These are phyloP conservation scores for Crenuchus spilurus DNA, from an alignment of 2,797 vertebrate species.

Conservation along the genomic window DNA sequence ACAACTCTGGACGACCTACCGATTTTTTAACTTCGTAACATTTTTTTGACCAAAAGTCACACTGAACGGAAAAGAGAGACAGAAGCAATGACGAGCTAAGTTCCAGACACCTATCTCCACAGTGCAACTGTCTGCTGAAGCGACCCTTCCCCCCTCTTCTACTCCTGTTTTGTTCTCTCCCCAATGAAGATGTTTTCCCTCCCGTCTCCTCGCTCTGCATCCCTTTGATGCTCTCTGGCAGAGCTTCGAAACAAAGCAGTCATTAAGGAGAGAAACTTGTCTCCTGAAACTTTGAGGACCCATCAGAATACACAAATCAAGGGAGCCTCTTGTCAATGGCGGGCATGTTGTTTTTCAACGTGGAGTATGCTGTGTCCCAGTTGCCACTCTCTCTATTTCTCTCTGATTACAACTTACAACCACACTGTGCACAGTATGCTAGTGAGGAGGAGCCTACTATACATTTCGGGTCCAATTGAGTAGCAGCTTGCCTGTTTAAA, in stretches of 20 bases:
- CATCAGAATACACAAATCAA: slow-evolving; percentile 53
- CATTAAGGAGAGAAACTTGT: slow-evolving; percentile 59
- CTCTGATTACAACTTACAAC: slow-evolving; percentile 43
- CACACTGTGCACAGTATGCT: slow-evolving; percentile 16
- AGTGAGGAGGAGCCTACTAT: slow-evolving; percentile 6
- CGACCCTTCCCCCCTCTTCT: neutral
- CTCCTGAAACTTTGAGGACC: slow-evolving; percentile 53
- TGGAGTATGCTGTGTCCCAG: slow-evolving; percentile 27
- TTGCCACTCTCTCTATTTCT: slow-evolving; percentile 37
- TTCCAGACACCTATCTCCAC: slow-evolving; percentile 2
- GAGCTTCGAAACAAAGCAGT: slow-evolving; percentile 54
- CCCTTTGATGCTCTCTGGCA: slow-evolving; percentile 50
- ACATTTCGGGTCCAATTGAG: slow-evolving; percentile 35
- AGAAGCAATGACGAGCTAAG: slow-evolving; percentile 31
- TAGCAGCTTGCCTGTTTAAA: slow-evolving; percentile 41
- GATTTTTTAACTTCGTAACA: neutral
- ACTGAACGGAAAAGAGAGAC: neutral
- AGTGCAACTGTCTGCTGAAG: slow-evolving; percentile 33
- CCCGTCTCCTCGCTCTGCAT: slow-evolving; percentile 30
- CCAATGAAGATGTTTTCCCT: slow-evolving; percentile 42
- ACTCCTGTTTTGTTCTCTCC: slow-evolving; percentile 25
- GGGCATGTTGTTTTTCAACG: slow-evolving; percentile 30
- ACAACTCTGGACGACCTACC: neutral
- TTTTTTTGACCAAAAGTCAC: neutral
- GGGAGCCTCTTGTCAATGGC: slow-evolving; percentile 42